These are phyloP conservation scores for Lymantria dispar DNA, from an alignment of 2,888 invertebrate genomes.

Conservation along the genomic window DNA sequence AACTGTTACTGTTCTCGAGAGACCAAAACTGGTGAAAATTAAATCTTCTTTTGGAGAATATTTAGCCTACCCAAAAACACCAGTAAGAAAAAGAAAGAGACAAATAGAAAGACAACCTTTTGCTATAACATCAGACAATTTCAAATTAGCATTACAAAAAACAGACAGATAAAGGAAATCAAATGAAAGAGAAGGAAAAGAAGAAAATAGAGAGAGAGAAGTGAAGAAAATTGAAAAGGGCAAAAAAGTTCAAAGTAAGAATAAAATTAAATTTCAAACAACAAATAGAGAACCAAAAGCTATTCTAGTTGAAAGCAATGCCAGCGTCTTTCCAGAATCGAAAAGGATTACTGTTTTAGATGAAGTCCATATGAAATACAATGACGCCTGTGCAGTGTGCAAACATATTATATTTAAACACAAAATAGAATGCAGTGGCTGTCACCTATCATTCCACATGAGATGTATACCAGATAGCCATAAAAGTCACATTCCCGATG, in stretches of 20 bases:
- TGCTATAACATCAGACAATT: conserved; percentile 1
- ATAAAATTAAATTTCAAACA: conserved; percentile 1
- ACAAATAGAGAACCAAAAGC: background rate
- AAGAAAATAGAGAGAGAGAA: background rate
- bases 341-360: conserved; percentile 2
- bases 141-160: background rate
- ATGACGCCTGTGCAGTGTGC: too few relatives aligned
- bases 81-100: conserved; percentile 3
- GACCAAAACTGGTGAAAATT: conserved; percentile 5
- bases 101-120: background rate
- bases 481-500: too few relatives aligned
- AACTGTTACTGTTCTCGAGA: background rate
- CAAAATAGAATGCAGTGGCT: too few relatives aligned
- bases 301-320: background rate
- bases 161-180: background rate
- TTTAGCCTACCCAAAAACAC: conserved; percentile 3
- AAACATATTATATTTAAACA: too few relatives aligned
- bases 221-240: conserved; percentile 4
- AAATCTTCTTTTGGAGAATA: conserved; percentile 7
- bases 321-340: conserved; percentile 1
- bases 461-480: too few relatives aligned
- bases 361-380: background rate
- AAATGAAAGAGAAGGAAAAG: background rate
- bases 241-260: conserved; percentile 1
- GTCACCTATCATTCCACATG: too few relatives aligned